Conservation (phyloP, 1,140 invertebrate species). For the Drosophila santomea region DNA sequence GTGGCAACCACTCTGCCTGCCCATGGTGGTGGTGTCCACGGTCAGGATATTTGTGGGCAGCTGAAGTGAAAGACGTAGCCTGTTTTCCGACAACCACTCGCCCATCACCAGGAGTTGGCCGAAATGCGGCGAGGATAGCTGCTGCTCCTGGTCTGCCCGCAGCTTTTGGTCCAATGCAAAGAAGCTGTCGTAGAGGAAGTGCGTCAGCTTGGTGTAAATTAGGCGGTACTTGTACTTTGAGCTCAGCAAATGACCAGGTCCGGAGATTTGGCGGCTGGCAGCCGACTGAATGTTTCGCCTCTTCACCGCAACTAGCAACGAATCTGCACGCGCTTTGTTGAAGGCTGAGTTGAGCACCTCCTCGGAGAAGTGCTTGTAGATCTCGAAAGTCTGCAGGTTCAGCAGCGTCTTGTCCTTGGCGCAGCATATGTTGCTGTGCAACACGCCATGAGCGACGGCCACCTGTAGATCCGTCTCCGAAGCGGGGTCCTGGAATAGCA, state of each 20-base stretch:
- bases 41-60: constrained; percentile 75
- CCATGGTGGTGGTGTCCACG: constrained; percentile 67
- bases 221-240: constrained; percentile 72
- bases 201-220: constrained; percentile 58
- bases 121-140: constrained; percentile 65
- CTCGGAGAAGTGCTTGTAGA: constrained; percentile 90
- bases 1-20: constrained; percentile 35
- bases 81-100: constrained; percentile 49
- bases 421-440: constrained; percentile 88
- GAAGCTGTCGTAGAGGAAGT: constrained; percentile 57
- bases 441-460: constrained; percentile 85
- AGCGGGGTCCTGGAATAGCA: constrained; percentile 81
- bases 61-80: constrained; percentile 42
- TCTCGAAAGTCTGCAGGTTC: constrained; percentile 88
- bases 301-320: constrained; percentile 86
- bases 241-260: constrained; percentile 71
- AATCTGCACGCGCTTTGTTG: constrained; percentile 86
- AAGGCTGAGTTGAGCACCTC: constrained; percentile 87
- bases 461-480: constrained; percentile 85
- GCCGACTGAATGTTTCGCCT: constrained; percentile 61
- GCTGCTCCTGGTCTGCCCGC: constrained; percentile 5
- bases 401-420: constrained; percentile 87
- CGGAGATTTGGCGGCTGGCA: constrained; percentile 52
- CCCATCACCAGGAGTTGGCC: constrained; percentile 66
- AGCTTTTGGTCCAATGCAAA: constrained; percentile 49